phyloP scores from a whole-genome alignment of 2,888 invertebrate genomes.

The Lacanobia wlatinum region DNA sequence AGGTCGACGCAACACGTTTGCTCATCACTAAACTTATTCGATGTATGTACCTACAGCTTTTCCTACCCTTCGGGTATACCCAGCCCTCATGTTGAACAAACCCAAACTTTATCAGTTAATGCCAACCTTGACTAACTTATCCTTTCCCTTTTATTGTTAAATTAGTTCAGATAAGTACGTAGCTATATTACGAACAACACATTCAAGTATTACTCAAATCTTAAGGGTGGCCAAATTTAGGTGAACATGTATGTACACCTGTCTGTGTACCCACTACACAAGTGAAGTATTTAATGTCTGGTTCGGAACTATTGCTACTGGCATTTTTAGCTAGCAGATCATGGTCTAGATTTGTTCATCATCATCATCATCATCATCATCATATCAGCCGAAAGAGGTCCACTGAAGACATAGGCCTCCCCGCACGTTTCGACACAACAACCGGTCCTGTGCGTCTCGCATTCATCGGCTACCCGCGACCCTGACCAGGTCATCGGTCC shows the following conservation, averaged over 20 bases:
- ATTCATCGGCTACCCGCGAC: too few relatives aligned
- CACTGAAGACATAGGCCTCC: too few relatives aligned
- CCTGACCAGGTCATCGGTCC: too few relatives aligned
- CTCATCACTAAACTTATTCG: not conserved
- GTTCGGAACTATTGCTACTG: not conserved
- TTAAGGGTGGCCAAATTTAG: too few relatives aligned
- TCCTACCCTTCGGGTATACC: not conserved
- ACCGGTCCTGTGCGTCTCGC: too few relatives aligned
- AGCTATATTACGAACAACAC: not conserved
- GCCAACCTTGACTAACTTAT: not conserved
- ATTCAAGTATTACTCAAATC: not conserved
- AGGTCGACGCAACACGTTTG: not conserved
- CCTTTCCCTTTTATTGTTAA: conserved; percentile 1
- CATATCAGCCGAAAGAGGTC: too few relatives aligned
- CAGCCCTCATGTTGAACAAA: not conserved
- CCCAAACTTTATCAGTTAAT: conserved; percentile 4
- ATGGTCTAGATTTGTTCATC: not conserved
- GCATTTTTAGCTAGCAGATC: not conserved
- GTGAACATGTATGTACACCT: too few relatives aligned
- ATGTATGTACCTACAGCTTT: conserved; percentile 1
- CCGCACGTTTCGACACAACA: too few relatives aligned
- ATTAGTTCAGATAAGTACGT: not conserved
- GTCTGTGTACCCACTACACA: too few relatives aligned
- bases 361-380: too few relatives aligned
- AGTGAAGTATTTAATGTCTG: too few relatives aligned